These are phyloP conservation scores for Amblyopsis hoosieri DNA, from an alignment of 2,797 vertebrate species.

Conservation along the genomic window DNA sequence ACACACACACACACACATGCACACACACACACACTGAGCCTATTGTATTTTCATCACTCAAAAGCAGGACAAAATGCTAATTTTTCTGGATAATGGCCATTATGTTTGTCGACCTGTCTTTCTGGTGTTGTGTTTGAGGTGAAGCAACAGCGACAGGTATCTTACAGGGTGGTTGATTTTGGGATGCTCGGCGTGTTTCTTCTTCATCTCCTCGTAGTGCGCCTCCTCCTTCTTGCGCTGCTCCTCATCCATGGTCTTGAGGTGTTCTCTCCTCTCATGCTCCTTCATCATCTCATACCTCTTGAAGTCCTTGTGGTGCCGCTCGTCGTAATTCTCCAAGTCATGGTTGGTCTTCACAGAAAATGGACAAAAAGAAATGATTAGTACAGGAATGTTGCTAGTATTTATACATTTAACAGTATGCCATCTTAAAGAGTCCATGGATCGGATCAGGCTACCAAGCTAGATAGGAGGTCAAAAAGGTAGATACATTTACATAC, in stretches of 20 bases:
- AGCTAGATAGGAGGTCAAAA: no score
- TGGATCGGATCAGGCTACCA: no score
- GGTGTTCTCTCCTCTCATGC: constrained; percentile 86
- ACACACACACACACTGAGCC: not conserved
- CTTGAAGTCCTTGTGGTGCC: constrained; percentile 91
- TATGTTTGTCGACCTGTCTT: no score
- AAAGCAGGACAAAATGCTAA: no score
- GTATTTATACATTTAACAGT: no score
- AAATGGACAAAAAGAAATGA: no score
- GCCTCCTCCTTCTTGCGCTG: constrained; percentile 85
- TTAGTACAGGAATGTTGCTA: no score
- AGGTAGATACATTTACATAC: no score
- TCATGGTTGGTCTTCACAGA: constrained; percentile 84
- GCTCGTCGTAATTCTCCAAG: constrained; percentile 89
- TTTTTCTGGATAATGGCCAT: no score
- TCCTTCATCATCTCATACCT: constrained; percentile 94
- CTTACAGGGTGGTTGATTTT: constrained; percentile 95
- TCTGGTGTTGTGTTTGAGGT: no score
- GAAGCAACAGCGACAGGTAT: not conserved
- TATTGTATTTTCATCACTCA: no score
- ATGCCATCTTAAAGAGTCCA: no score
- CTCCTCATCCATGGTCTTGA: constrained; percentile 87
- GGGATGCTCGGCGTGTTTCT: constrained; percentile 88
- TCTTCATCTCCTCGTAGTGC: constrained; percentile 88
- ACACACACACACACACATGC: constrained; percentile 7